Percentiles rank a stretch among this genome's conserved stretches.
Evolutionary conservation across 2,888 invertebrate species (phyloP).

Genomic region (Ceriagrion tenellum): DNA sequence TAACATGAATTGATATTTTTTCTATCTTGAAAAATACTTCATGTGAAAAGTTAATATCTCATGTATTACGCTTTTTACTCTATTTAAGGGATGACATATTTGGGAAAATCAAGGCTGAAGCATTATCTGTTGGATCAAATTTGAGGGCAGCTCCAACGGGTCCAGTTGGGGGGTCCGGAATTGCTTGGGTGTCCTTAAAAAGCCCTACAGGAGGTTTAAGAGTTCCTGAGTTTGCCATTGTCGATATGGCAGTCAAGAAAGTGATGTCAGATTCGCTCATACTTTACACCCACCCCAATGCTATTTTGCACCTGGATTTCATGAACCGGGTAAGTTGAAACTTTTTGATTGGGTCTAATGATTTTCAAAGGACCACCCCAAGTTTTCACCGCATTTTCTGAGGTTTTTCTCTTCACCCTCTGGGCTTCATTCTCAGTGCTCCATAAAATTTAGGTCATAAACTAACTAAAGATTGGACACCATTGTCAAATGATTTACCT

Average conservation of each 20-base stretch:
- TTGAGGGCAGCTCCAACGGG: conserved; percentile 31
- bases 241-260: conserved; percentile 85
- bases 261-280: conserved; percentile 87
- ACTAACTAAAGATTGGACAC: too few relatives aligned
- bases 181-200: conserved; percentile 85
- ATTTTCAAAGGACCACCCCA: too few relatives aligned
- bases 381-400: too few relatives aligned
- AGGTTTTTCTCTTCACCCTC: too few relatives aligned
- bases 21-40: too few relatives aligned
- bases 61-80: not conserved
- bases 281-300: conserved; percentile 84
- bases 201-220: conserved; percentile 75
- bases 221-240: conserved; percentile 80
- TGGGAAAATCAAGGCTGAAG: conserved; percentile 83
- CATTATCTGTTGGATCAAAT: conserved; percentile 80
- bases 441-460: too few relatives aligned
- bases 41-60: not conserved
- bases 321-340: conserved; percentile 87
- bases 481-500: too few relatives aligned
- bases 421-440: too few relatives aligned
- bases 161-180: conserved; percentile 75
- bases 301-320: conserved; percentile 89
- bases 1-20: too few relatives aligned
- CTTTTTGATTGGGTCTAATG: too few relatives aligned
- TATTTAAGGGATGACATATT: conserved; percentile 79